Evolutionary conservation across 2,113 vertebrate species (phyloP).

Genomic region (Chaetura pelagica): DNA sequence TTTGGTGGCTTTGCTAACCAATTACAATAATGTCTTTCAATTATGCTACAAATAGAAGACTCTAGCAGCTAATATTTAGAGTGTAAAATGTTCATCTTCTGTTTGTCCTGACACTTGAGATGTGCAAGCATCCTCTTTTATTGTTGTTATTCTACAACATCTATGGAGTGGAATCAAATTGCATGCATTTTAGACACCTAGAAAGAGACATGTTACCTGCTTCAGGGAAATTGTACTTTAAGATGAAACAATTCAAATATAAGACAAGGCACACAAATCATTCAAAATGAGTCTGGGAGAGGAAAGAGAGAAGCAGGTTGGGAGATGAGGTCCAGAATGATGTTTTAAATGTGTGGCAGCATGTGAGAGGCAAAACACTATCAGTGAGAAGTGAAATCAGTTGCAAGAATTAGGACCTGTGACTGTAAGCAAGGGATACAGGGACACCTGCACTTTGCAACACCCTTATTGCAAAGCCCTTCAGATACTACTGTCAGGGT

Average conservation of each 20-base stretch:
- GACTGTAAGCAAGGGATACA: not conserved
- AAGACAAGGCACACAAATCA: not conserved
- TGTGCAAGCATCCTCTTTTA: not conserved
- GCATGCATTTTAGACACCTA: not conserved
- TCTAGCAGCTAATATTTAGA: slow-evolving; percentile 41
- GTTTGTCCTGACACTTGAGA: slow-evolving; percentile 32
- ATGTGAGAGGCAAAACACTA: not conserved
- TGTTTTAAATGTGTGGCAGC: not conserved
- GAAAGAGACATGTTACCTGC: not conserved
- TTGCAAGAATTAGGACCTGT: not conserved
- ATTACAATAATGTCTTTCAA: slow-evolving; percentile 50
- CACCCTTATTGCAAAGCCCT: not conserved
- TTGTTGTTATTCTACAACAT: slow-evolving; percentile 30
- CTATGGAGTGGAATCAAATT: slow-evolving; percentile 20
- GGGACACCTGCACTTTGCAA: not conserved
- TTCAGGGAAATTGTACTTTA: not conserved
- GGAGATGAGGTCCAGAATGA: not conserved
- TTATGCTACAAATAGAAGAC: slow-evolving; percentile 54
- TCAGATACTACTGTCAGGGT: not conserved
- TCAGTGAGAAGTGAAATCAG: not conserved
- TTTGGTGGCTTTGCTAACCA: slow-evolving; percentile 42
- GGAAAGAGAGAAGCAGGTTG: not conserved
- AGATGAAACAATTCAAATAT: not conserved
- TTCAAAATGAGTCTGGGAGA: not conserved
- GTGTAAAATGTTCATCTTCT: slow-evolving; percentile 30